Percentiles rank a stretch among this genome's conserved stretches.
These are phyloP conservation scores for Clivina fossor DNA, from an alignment of 2,888 invertebrate species.

Conservation along the genomic window DNA sequence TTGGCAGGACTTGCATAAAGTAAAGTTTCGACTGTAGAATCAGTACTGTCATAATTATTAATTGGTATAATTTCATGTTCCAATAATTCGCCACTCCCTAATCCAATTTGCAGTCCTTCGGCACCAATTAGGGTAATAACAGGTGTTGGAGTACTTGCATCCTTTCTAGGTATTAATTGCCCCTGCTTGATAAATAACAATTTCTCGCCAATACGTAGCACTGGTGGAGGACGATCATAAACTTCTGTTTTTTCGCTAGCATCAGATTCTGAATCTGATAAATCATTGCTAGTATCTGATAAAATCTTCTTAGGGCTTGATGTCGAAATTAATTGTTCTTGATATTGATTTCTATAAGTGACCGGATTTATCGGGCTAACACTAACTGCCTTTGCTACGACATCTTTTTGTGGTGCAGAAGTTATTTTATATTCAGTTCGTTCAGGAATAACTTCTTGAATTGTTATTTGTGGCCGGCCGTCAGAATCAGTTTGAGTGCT, in stretches of 20 bases:
- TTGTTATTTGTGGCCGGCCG: constrained; percentile 52
- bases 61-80: constrained; percentile 41
- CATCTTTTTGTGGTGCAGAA: constrained; percentile 45
- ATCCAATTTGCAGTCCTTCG: constrained; percentile 53
- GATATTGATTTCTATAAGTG: constrained; percentile 56
- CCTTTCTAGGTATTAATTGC: constrained; percentile 48
- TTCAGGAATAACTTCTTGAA: constrained; percentile 63
- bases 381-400: constrained; percentile 45
- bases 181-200: constrained; percentile 50
- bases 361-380: constrained; percentile 55
- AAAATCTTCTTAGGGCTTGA: constrained; percentile 50
- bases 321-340: constrained; percentile 54
- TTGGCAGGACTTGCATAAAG: too few species aligned
- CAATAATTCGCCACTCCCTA: constrained; percentile 47
- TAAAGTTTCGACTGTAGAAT: too few species aligned
- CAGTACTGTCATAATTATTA: too few species aligned
- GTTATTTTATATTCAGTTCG: constrained; percentile 50
- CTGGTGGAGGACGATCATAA: constrained; percentile 51
- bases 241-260: constrained; percentile 50
- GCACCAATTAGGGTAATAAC: constrained; percentile 54
- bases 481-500: constrained; percentile 35
- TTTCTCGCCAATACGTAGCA: constrained; percentile 51
- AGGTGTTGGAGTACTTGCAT: constrained; percentile 49
- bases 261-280: constrained; percentile 47
- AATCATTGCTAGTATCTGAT: constrained; percentile 30